Conservation (phyloP, 2,113 vertebrate genomes). For the Tor tambroides region DNA sequence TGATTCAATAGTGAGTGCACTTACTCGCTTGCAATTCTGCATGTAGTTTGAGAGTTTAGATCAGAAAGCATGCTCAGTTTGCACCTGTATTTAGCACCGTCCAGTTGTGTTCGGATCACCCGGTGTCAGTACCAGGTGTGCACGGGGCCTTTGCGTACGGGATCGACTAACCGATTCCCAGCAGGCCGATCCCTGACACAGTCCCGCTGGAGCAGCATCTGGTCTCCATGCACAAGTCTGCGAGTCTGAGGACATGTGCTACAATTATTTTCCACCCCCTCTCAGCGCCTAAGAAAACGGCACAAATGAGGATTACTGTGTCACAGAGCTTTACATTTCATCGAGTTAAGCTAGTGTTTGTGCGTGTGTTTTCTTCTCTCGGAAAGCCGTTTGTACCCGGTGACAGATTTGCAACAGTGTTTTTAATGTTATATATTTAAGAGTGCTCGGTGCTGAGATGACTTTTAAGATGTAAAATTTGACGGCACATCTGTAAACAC, state of each 20-base stretch:
- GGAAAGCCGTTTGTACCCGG: slow-evolving; percentile 9
- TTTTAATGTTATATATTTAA: slow-evolving; percentile 49
- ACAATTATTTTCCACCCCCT: slow-evolving; percentile 47
- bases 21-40: too few relatives aligned
- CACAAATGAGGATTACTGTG: slow-evolving; percentile 1
- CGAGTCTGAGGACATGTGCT: slow-evolving; percentile 44
- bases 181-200: slow-evolving; percentile 23
- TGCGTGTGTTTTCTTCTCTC: background rate
- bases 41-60: background rate
- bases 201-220: slow-evolving; percentile 54
- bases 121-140: background rate
- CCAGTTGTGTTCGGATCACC: slow-evolving; percentile 16
- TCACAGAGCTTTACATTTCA: slow-evolving; percentile 13
- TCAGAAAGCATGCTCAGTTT: background rate
- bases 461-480: slow-evolving; percentile 56
- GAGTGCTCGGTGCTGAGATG: slow-evolving; percentile 37
- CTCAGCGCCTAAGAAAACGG: slow-evolving; percentile 24
- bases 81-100: background rate
- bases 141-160: background rate
- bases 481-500: slow-evolving; percentile 67
- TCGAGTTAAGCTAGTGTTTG: background rate
- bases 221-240: slow-evolving; percentile 57
- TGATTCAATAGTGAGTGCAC: too few relatives aligned
- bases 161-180: slow-evolving; percentile 30
- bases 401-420: slow-evolving; percentile 21